phyloP scores from a whole-genome alignment of 2,113 vertebrate genomes.

The Sphyrna mokarran region DNA sequence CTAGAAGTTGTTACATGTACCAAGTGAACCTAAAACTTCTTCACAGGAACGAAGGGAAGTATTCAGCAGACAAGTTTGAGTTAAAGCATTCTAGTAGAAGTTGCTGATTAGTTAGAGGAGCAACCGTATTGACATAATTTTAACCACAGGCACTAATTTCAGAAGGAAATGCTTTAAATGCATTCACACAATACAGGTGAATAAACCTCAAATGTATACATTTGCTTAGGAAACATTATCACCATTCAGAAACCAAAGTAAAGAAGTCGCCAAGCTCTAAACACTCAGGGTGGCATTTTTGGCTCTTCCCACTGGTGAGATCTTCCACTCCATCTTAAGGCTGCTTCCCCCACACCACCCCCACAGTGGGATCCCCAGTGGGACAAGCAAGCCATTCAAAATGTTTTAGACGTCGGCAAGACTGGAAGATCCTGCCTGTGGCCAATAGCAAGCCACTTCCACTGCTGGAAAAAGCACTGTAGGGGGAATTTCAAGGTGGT shows the following conservation, averaged over 20 bases:
- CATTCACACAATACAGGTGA: neutral
- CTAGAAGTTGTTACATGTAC: neutral
- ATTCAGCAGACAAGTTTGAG: neutral
- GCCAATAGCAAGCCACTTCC: too few relatives aligned
- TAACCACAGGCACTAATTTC: neutral
- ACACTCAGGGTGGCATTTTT: neutral
- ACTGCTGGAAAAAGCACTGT: too few relatives aligned
- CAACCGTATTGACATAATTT: neutral
- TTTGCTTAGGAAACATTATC: neutral
- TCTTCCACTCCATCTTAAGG: too few relatives aligned
- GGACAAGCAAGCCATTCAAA: too few relatives aligned
- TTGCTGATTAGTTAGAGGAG: neutral
- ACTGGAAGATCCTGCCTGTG: too few relatives aligned
- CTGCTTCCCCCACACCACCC: too few relatives aligned
- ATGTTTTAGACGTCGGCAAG: too few relatives aligned
- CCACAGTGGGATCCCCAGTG: too few relatives aligned
- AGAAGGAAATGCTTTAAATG: neutral
- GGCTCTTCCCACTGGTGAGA: too few relatives aligned
- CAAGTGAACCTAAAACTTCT: neutral
- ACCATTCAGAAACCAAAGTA: neutral
- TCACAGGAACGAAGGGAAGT: neutral
- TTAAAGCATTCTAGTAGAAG: neutral
- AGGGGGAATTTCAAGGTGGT: too few relatives aligned
- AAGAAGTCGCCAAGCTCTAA: neutral
- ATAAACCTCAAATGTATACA: neutral